Conservation (phyloP, 1,140 invertebrate genomes). For the Contarinia nasturtii region DNA sequence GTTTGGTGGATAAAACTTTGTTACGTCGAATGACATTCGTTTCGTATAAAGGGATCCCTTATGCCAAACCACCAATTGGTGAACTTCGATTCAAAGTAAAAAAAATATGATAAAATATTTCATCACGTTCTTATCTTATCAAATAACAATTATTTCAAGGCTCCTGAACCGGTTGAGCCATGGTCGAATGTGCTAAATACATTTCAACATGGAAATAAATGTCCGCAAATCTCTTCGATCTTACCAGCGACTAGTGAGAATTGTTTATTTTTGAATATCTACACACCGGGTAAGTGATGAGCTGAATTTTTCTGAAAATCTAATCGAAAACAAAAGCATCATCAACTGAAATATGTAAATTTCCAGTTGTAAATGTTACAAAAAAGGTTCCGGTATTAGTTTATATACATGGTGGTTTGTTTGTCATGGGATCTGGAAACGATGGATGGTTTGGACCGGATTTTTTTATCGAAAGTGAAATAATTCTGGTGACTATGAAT, state of each 20-base stretch:
- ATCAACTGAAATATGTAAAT: constrained; percentile 10
- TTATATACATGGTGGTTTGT: constrained; percentile 43
- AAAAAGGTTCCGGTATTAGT: constrained; percentile 33
- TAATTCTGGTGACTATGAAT: constrained; percentile 31
- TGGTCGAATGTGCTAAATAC: not conserved
- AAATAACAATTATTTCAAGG: not conserved
- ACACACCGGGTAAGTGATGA: constrained; percentile 34
- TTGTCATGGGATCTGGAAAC: constrained; percentile 32
- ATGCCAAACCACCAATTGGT: not conserved
- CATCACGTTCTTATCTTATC: not conserved
- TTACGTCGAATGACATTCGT: not conserved
- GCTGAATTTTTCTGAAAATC: no score
- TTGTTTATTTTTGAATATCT: constrained; percentile 68
- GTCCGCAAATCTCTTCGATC: no score
- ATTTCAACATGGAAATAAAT: no score
- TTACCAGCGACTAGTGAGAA: no score
- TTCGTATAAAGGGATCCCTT: not conserved
- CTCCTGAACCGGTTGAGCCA: not conserved
- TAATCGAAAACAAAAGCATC: no score
- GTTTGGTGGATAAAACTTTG: not conserved
- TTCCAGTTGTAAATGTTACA: not conserved
- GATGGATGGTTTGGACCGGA: constrained; percentile 31
- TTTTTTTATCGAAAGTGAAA: constrained; percentile 38
- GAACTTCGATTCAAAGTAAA: not conserved
- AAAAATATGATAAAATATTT: not conserved